Evolutionary conservation across 1,140 invertebrate species (phyloP), one percentile per base, ranked within the genome.

Genomic region (Drosophila ironensis): DNA sequence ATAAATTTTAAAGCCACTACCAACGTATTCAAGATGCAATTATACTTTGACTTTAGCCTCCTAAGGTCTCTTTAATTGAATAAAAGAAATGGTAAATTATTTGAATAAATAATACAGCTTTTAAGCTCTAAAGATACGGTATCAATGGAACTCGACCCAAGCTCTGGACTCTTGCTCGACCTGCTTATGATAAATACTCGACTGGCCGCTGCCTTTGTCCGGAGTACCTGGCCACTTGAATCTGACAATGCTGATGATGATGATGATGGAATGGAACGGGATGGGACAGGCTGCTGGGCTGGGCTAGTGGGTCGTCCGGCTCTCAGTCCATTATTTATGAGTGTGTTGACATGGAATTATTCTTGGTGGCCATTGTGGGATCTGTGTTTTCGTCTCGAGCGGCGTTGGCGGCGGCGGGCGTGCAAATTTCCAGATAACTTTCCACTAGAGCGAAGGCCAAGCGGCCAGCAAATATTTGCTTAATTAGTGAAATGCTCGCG

Each of bases 271-370:
- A n/a, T n/a, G n/a, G n/a, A n/a, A n/a, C n/a, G n/a, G 40, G 50
- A 41, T 51, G 67, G 64, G 27, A 47, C 59, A 48, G 56, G 51
- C 35, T 28, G 30, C 14, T 16, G 14, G 40, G 40, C 5, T 24
- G 40, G 5, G 20, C 8, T 17, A 3, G 20, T 24, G 20, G 40
- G n/a, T 22, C 19, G 20, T 8, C 41, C 47, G 38, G 44, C 44
- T 42, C 72, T 47, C 72, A 88, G 84, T 87, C 76, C 77, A 87
- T 87, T 87, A 87, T 87, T 87, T 88, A 87, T 87, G 84, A 84
- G 84, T 84, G 77, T 87, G 84, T 87, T 87, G 84, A 87, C 84
- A 87, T 82, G 84, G 78, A 87, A 88, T 88, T 87, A 88, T 88
- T 87, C 84, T 84, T 87, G 76, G 84, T 74, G 73, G 71, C 72